Evolutionary conservation across 2,797 vertebrate species (phyloP).

Genomic region (Coendou prehensilis): DNA sequence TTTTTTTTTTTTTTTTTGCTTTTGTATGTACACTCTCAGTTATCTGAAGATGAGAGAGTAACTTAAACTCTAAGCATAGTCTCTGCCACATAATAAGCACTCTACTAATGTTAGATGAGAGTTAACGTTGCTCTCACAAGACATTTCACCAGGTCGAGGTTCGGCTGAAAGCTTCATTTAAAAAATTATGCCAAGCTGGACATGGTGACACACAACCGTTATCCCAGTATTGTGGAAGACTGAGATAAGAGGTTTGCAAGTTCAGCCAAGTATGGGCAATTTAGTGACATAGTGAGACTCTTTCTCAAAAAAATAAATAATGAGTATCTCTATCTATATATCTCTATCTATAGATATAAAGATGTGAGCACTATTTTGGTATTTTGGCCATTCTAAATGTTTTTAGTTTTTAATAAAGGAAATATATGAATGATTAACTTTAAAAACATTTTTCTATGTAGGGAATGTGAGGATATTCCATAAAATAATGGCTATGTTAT

Average conservation of each 20-base stretch:
- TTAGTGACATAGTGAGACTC: background rate
- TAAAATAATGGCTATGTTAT: background rate
- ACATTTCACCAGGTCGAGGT: background rate
- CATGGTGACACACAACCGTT: background rate
- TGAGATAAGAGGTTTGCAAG: background rate
- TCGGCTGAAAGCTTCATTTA: background rate
- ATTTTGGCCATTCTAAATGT: background rate
- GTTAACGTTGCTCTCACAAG: background rate
- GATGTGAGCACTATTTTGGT: background rate
- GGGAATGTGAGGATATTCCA: background rate
- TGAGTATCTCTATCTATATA: background rate
- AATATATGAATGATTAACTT: background rate
- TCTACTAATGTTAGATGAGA: background rate
- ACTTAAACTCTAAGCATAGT: background rate
- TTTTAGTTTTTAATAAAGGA: conserved; percentile 39
- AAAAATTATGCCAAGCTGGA: background rate
- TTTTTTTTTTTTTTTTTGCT: background rate
- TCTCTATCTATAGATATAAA: background rate
- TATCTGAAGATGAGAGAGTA: background rate
- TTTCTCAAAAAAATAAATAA: background rate
- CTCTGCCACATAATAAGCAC: background rate
- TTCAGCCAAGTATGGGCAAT: background rate
- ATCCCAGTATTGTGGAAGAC: background rate
- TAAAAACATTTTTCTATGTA: background rate
- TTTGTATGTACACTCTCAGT: background rate